Evolutionary conservation across 2,888 invertebrate genomes (phyloP).

Genomic region (Cataglyphis rosenhaueri): DNA sequence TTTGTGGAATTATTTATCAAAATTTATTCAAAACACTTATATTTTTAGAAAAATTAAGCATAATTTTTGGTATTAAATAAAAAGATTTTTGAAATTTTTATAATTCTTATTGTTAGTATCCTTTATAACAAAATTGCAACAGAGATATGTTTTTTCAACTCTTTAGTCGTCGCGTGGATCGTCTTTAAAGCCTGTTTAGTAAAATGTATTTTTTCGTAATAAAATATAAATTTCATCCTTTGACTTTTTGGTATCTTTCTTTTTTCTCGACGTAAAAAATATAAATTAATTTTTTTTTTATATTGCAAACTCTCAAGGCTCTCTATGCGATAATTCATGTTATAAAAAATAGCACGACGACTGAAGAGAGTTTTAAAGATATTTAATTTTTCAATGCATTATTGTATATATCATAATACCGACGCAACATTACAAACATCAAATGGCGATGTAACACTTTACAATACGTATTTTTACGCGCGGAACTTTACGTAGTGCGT

Average conservation of each 20-base stretch:
- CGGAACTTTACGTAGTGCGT: conserved; percentile 38
- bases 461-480: conserved; percentile 5
- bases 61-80: not conserved
- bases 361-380: no score
- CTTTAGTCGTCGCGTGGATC: no score
- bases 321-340: no score
- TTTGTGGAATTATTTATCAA: not conserved
- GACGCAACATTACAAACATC: conserved; percentile 12
- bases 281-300: no score
- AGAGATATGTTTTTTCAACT: not conserved
- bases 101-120: not conserved
- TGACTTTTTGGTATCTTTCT: no score
- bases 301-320: no score
- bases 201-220: no score
- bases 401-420: not conserved
- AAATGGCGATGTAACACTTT: conserved; percentile 16
- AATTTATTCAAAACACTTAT: not conserved
- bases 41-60: not conserved
- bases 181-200: no score
- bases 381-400: not conserved
- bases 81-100: conserved; percentile 1
- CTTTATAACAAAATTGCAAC: not conserved
- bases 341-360: no score
- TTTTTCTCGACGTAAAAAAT: no score
- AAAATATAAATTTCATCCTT: no score